Conservation (phyloP, 2,113 vertebrate genomes). For the Bubo bubo region DNA sequence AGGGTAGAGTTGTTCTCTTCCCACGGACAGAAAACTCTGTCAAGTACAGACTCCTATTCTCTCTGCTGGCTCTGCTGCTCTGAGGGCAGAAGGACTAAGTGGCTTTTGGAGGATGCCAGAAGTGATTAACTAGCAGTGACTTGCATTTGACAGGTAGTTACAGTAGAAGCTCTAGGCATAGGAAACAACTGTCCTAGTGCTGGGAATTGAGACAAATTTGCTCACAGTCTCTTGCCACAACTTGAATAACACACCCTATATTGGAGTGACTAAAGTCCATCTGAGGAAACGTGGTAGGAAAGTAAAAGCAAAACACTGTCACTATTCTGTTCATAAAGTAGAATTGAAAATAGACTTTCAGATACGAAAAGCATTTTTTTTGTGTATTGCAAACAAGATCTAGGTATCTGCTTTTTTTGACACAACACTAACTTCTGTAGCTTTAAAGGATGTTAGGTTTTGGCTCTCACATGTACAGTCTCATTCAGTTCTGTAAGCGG, state of each 20-base stretch:
- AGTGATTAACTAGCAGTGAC: not conserved
- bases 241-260: not conserved
- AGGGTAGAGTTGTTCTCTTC: not conserved
- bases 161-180: not conserved
- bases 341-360: not conserved
- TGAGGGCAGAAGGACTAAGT: not conserved
- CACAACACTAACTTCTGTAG: not conserved
- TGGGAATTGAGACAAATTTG: not conserved
- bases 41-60: not conserved
- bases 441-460: not conserved
- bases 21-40: not conserved
- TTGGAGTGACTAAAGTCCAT: not conserved
- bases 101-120: not conserved
- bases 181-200: not conserved
- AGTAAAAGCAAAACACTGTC: not conserved
- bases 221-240: not conserved
- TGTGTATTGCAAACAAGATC: not conserved
- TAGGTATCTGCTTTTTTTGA: not conserved
- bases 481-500: not conserved
- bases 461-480: not conserved
- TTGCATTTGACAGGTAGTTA: not conserved
- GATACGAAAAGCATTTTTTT: not conserved
- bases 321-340: not conserved
- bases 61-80: not conserved
- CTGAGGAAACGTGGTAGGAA: not conserved